These are phyloP conservation scores for Gadopsis marmoratus DNA, from an alignment of 2,797 vertebrate genomes.

Conservation along the genomic window DNA sequence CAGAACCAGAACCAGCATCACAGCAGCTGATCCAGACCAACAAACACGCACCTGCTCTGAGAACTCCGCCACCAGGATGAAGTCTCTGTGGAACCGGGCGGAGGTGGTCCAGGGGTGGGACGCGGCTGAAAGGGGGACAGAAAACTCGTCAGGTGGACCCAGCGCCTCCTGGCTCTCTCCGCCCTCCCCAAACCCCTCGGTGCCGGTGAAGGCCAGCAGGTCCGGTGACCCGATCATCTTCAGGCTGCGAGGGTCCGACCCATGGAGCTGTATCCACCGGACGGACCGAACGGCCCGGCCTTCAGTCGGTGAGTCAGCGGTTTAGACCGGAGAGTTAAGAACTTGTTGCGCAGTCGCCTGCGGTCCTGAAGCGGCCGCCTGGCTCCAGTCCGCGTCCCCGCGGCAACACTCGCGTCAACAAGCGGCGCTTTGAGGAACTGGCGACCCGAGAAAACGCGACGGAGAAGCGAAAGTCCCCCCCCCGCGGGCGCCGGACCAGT, in stretches of 20 bases:
- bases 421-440: conserved; percentile 8
- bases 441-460: conserved; percentile 1
- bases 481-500: conserved; percentile 38
- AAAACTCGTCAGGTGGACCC: conserved; percentile 90
- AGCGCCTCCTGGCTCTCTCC: conserved; percentile 73
- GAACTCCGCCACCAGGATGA: conserved; percentile 97
- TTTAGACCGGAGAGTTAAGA: conserved; percentile 10
- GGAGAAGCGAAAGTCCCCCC: conserved; percentile 55
- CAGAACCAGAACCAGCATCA: neutral
- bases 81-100: conserved; percentile 91
- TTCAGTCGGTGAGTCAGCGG: conserved; percentile 65
- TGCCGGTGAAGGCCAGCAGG: conserved; percentile 92
- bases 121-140: conserved; percentile 86
- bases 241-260: conserved; percentile 3
- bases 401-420: conserved; percentile 30
- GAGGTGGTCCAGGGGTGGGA: conserved; percentile 90
- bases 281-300: conserved; percentile 16
- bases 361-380: neutral
- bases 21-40: neutral
- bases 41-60: conserved; percentile 91
- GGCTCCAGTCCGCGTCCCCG: rapidly evolving
- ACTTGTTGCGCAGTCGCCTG: conserved; percentile 42
- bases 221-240: conserved; percentile 97
- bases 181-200: conserved; percentile 86
- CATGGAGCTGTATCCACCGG: neutral